A percentile compares a stretch with the other conserved stretches of the same genome.
Evolutionary conservation across 2,113 vertebrate genomes (phyloP).

Genomic region (Upupa epops): DNA sequence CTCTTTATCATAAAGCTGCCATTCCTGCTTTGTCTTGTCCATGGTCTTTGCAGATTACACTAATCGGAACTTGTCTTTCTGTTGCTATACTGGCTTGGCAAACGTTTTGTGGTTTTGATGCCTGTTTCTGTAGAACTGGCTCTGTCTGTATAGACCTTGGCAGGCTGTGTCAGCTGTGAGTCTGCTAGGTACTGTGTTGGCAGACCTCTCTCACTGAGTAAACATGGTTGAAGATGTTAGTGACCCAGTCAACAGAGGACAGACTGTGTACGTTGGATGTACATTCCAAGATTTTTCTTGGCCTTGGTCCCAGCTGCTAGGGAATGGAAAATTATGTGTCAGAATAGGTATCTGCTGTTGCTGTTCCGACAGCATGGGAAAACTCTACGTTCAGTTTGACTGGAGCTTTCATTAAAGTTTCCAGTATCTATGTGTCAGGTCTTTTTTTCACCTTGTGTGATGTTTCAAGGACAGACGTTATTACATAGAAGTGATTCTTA

Average conservation of each 20-base stretch:
- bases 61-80: background rate
- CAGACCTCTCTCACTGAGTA: background rate
- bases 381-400: background rate
- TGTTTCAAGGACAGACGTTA: background rate
- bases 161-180: background rate
- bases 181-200: background rate
- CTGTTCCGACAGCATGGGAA: background rate
- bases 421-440: background rate
- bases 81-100: background rate
- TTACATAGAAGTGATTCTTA: background rate
- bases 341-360: background rate
- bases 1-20: background rate
- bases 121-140: background rate
- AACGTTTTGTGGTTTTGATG: background rate
- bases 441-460: background rate
- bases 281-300: background rate
- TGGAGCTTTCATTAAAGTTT: background rate
- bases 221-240: background rate
- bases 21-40: background rate
- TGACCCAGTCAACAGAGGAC: background rate
- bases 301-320: background rate
- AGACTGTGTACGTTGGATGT: background rate
- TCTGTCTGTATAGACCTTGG: background rate
- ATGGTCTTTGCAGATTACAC: background rate
- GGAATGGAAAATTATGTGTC: background rate